Base-by-base conservation (phyloP, 1,140 invertebrate genomes). In the Drosophila obscura region DNA sequence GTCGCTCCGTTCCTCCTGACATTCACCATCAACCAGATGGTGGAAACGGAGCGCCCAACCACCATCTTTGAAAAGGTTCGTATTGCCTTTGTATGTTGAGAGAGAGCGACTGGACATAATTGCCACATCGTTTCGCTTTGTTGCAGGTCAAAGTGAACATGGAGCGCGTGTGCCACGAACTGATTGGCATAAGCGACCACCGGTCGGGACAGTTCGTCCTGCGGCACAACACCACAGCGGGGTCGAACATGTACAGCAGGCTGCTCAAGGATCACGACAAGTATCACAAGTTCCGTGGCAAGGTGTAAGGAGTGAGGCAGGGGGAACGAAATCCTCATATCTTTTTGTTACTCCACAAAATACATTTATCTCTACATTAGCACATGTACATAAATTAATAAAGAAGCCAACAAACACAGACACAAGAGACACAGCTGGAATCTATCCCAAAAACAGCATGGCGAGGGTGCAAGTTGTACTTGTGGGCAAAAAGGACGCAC, bases 251-350 rank as follows among this genome's bases (percentile, higher is more conserved):
- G 44, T 92, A 92, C 31, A 88, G 91, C 58, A 60, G 56, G 2
- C 41, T 91, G 43, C 55, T 87, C 15, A 92, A 90, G 69, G 91
- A 92, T 50, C 85, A 91, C 55, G 69, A 88, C 16, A 92, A 92
- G 55, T 91, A 92, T 49, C 79, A 92, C 73, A 92, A 90, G 41
- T 92, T 92, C 52, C 77, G 84, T 8, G 91, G 91, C 24, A 92
- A 92, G 63, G 90, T 92, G 4, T 91, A 84, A 7, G 2, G 19
- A 1, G 4, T 91, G 84, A 7, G 31, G 31, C 4, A 35, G 31
- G n/a, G 9, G 11, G 19, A 49, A 13, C 24, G 6, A 11, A 31
- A 4, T 8, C 0, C 22, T 4, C 1, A 15, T 39, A 3, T 8
- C 39, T 61, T 8, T n/a, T 26, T 41, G 9, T 44, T 46, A 15